These are phyloP conservation scores for Odontamblyopus lacepedii DNA, from an alignment of 2,797 vertebrate species.

Conservation along the genomic window DNA sequence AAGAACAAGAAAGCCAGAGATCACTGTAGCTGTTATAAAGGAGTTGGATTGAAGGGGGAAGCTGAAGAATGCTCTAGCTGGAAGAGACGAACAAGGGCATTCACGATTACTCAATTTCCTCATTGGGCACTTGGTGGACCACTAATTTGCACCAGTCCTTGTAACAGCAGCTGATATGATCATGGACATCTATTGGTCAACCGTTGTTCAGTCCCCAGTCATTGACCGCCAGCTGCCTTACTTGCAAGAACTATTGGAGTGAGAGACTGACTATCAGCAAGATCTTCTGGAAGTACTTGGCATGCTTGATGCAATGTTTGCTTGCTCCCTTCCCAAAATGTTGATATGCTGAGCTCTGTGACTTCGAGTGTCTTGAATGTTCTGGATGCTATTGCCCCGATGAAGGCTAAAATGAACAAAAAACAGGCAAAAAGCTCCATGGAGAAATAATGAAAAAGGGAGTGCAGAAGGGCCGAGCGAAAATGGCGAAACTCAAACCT, in stretches of 20 bases:
- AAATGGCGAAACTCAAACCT: no score
- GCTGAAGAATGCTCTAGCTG: slow-evolving; percentile 91
- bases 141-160: slow-evolving; percentile 86
- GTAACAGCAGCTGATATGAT: slow-evolving; percentile 86
- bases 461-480: no score
- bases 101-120: slow-evolving; percentile 86
- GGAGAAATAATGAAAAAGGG: no score
- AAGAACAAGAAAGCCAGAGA: slow-evolving; percentile 82
- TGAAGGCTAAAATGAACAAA: no score
- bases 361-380: no score
- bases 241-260: slow-evolving; percentile 87
- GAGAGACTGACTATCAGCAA: slow-evolving; percentile 89
- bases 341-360: no score
- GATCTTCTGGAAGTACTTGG: slow-evolving; percentile 92
- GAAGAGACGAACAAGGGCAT: slow-evolving; percentile 88
- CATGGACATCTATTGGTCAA: slow-evolving; percentile 88
- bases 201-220: slow-evolving; percentile 85
- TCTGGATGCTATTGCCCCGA: no score
- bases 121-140: slow-evolving; percentile 85
- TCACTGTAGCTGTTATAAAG: slow-evolving; percentile 90
- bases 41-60: slow-evolving; percentile 94
- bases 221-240: slow-evolving; percentile 88
- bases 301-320: slow-evolving; percentile 96
- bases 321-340: slow-evolving; percentile 82
- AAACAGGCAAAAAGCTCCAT: no score